phyloP scores from a whole-genome alignment of 2,113 vertebrate species.

The Zosterops lateralis region DNA sequence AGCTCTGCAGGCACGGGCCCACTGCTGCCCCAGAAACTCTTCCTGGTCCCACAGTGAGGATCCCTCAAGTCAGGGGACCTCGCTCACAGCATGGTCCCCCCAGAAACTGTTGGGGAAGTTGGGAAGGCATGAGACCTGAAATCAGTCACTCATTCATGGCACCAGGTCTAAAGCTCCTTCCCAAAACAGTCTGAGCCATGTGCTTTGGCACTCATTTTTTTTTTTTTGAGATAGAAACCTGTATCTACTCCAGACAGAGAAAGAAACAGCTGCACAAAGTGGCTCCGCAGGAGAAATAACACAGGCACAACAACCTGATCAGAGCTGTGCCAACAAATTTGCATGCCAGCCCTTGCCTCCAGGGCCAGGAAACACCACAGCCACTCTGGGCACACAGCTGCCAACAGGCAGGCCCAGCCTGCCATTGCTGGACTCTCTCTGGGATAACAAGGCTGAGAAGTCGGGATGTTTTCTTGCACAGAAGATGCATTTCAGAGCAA shows the following conservation, averaged over 20 bases:
- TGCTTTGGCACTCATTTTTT: neutral
- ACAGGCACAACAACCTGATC: neutral
- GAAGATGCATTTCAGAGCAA: neutral
- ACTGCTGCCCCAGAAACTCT: fast-evolving
- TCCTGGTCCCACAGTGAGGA: neutral
- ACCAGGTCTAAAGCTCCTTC: neutral
- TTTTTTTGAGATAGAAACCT: neutral
- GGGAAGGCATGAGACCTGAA: neutral
- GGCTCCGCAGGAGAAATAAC: neutral
- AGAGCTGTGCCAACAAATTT: neutral
- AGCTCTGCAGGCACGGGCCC: neutral
- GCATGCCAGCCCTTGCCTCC: neutral
- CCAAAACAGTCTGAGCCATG: neutral
- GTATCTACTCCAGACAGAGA: neutral
- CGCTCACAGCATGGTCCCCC: fast-evolving
- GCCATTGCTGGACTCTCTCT: neutral
- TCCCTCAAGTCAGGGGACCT: fast-evolving
- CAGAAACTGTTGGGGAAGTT: neutral
- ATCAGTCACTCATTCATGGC: neutral
- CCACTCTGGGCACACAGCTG: neutral
- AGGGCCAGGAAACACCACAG: neutral
- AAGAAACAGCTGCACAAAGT: neutral
- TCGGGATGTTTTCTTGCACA: fast-evolving
- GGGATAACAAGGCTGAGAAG: neutral
- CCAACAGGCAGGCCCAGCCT: neutral